Evolutionary conservation across 1,140 invertebrate species (phyloP).

Genomic region (Macrocentrus cingulum): DNA sequence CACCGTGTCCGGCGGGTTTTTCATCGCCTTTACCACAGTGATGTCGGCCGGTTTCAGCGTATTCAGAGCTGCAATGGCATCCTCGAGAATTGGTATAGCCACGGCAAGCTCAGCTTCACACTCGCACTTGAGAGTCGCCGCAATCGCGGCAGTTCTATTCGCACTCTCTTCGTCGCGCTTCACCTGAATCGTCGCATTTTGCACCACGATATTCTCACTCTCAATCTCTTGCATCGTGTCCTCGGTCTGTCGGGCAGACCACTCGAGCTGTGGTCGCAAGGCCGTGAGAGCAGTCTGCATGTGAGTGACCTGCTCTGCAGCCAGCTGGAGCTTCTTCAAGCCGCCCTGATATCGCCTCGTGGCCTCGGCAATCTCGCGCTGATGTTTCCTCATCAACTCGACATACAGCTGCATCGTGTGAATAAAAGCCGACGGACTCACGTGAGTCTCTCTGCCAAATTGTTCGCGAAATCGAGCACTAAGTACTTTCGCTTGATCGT

Average conservation of each 20-base stretch:
- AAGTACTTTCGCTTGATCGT: conserved; percentile 43
- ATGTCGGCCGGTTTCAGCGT: conserved; percentile 78
- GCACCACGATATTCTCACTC: conserved; percentile 69
- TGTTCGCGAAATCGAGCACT: conserved; percentile 44
- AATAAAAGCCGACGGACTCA: conserved; percentile 62
- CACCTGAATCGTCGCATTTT: conserved; percentile 66
- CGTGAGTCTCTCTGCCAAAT: conserved; percentile 59
- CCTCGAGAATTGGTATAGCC: conserved; percentile 71
- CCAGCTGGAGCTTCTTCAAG: conserved; percentile 68
- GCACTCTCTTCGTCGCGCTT: conserved; percentile 71
- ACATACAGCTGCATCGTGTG: conserved; percentile 64
- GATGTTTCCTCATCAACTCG: conserved; percentile 59
- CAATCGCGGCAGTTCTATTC: conserved; percentile 67
- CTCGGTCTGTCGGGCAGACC: conserved; percentile 67
- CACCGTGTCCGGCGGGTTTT: conserved; percentile 76
- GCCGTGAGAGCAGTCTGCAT: conserved; percentile 69
- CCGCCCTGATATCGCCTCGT: conserved; percentile 64
- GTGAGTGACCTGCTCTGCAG: conserved; percentile 63
- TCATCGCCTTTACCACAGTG: conserved; percentile 78
- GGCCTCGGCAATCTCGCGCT: conserved; percentile 60
- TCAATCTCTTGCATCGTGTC: conserved; percentile 69
- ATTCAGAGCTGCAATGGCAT: conserved; percentile 66
- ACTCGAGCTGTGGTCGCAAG: conserved; percentile 69
- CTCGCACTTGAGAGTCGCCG: conserved; percentile 66
- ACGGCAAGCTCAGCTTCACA: conserved; percentile 72